Evolutionary conservation across 1,140 invertebrate genomes (phyloP).

Genomic region (Triops cancriformis): DNA sequence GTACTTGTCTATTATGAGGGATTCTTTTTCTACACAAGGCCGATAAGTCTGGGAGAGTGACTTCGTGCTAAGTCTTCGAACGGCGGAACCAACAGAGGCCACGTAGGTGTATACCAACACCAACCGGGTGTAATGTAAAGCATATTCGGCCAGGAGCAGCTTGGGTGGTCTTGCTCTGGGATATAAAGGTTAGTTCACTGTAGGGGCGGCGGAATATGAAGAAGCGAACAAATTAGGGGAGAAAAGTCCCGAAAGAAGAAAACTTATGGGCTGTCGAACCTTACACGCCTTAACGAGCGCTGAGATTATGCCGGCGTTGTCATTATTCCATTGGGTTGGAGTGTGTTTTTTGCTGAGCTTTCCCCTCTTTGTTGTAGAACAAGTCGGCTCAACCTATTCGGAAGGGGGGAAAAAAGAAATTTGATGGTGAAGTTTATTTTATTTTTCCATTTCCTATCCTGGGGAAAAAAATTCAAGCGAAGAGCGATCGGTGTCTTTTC

Average conservation of each 20-base stretch:
- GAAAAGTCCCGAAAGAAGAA: constrained; percentile 5
- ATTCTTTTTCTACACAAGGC: not conserved
- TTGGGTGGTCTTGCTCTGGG: not conserved
- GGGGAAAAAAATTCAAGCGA: too few species aligned
- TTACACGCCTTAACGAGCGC: constrained; percentile 9
- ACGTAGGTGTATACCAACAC: not conserved
- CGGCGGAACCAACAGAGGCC: not conserved
- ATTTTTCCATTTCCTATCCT: too few species aligned
- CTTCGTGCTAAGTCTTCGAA: not conserved
- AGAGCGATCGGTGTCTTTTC: too few species aligned
- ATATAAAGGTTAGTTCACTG: not conserved
- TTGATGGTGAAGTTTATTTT: too few species aligned
- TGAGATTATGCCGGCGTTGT: not conserved
- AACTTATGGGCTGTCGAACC: not conserved
- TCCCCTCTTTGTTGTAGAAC: too few species aligned
- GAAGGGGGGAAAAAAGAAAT: too few species aligned
- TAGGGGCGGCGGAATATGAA: not conserved
- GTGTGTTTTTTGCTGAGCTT: not conserved
- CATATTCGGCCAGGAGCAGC: not conserved
- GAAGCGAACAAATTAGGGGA: not conserved
- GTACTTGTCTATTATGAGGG: not conserved
- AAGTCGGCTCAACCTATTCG: too few species aligned
- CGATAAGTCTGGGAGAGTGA: not conserved
- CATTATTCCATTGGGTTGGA: not conserved
- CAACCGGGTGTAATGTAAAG: constrained; percentile 6